Percentiles rank a stretch among this genome's conserved stretches.
Conservation (phyloP, 1,140 invertebrate genomes). For the Drosophila tropicalis region DNA sequence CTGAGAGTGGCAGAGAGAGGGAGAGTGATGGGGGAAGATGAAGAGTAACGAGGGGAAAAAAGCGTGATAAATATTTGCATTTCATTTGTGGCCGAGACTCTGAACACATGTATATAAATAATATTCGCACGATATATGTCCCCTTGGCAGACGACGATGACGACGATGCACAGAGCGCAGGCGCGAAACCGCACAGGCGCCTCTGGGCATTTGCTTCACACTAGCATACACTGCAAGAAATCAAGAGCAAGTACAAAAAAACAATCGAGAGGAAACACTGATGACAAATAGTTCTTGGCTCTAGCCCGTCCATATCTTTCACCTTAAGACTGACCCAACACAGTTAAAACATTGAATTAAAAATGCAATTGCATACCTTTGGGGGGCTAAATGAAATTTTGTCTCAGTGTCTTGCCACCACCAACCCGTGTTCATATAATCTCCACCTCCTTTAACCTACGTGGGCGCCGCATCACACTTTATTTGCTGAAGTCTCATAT, state of each 20-base stretch:
- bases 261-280: background rate
- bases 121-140: slow-evolving; percentile 82
- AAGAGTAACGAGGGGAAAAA: slow-evolving; percentile 25
- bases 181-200: slow-evolving; percentile 74
- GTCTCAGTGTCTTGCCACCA: slow-evolving; percentile 14
- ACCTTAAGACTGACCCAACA: too few species aligned
- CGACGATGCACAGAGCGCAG: slow-evolving; percentile 59
- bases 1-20: background rate
- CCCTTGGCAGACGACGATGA: slow-evolving; percentile 67
- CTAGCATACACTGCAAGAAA: slow-evolving; percentile 2
- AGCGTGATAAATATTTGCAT: slow-evolving; percentile 76
- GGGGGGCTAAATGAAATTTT: background rate
- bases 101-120: slow-evolving; percentile 75
- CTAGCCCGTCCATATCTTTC: background rate
- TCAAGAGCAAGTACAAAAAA: background rate
- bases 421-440: background rate
- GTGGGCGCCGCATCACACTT: slow-evolving; percentile 71
- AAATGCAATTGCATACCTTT: too few species aligned
- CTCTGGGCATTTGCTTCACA: slow-evolving; percentile 55
- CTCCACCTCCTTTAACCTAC: slow-evolving; percentile 63
- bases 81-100: slow-evolving; percentile 64
- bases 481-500: slow-evolving; percentile 70
- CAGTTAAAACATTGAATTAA: too few species aligned
- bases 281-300: too few species aligned
- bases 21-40: background rate